Evolutionary conservation across 1,140 invertebrate genomes (phyloP).

Genomic region (Dendroctonus ponderosae): DNA sequence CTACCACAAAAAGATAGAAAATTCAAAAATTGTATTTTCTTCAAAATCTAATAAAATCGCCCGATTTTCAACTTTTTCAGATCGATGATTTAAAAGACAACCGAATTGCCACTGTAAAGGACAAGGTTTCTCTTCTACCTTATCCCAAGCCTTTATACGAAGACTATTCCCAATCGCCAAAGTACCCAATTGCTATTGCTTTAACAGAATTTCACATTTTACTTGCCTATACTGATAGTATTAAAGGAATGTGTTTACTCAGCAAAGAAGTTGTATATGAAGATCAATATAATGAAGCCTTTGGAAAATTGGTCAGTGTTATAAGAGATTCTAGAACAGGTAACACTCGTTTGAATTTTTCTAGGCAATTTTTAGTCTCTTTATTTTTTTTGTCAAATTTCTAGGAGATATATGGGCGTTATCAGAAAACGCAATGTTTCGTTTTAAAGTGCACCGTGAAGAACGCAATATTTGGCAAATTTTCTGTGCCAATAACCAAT

Average conservation of each 20-base stretch:
- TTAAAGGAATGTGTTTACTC: constrained; percentile 81
- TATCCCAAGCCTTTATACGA: constrained; percentile 47
- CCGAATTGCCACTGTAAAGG: constrained; percentile 34
- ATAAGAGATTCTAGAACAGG: constrained; percentile 77
- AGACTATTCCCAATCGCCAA: constrained; percentile 45
- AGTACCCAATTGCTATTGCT: constrained; percentile 72
- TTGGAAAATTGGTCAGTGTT: constrained; percentile 79
- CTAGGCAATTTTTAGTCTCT: too few species aligned
- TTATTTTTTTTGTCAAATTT: constrained; percentile 13
- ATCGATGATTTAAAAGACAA: constrained; percentile 26
- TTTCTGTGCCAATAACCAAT: constrained; percentile 83
- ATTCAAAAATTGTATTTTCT: too few species aligned
- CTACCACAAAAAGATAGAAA: too few species aligned
- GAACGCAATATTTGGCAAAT: constrained; percentile 87
- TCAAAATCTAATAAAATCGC: too few species aligned
- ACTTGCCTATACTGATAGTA: constrained; percentile 77
- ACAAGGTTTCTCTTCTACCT: constrained; percentile 34
- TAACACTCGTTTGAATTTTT: constrained; percentile 26
- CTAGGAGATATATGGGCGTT: constrained; percentile 77
- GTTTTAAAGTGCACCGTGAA: constrained; percentile 82
- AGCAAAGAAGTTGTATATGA: constrained; percentile 87
- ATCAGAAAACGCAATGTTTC: constrained; percentile 79
- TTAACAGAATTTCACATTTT: constrained; percentile 90
- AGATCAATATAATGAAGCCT: constrained; percentile 77
- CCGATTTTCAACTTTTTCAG: constrained; percentile 7